phyloP scores from a whole-genome alignment of 2,113 vertebrate genomes.

The Aphyosemion australe region DNA sequence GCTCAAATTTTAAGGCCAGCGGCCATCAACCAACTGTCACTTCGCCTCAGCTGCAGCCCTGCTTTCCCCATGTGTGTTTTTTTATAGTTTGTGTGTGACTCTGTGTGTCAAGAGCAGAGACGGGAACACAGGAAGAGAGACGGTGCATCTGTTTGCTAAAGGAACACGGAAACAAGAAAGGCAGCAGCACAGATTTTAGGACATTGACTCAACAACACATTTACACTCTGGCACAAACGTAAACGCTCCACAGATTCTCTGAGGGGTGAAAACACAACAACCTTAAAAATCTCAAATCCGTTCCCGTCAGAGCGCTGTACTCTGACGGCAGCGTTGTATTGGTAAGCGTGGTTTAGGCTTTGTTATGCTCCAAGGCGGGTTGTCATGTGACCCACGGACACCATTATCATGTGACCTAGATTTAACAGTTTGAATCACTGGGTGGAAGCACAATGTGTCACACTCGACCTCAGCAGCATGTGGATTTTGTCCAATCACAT shows the following conservation, averaged over 20 bases:
- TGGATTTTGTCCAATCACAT: constrained; percentile 10
- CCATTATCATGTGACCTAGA: constrained; percentile 39
- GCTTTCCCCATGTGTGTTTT: constrained; percentile 22
- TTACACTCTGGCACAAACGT: background rate
- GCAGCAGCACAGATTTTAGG: background rate
- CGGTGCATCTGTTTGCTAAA: constrained; percentile 4
- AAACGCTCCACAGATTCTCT: too few species aligned
- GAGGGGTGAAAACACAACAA: too few species aligned
- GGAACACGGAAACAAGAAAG: background rate
- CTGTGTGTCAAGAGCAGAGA: constrained; percentile 10
- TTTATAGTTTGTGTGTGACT: constrained; percentile 16
- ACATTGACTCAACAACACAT: background rate
- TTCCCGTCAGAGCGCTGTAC: background rate
- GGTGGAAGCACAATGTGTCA: constrained; percentile 10
- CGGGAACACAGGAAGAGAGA: background rate
- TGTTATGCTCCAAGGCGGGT: constrained; percentile 20
- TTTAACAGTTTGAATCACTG: constrained; percentile 24
- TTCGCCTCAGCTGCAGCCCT: constrained; percentile 50
- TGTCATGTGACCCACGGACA: constrained; percentile 45
- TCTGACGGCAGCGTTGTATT: background rate
- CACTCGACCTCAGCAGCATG: constrained; percentile 5
- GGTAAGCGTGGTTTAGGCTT: background rate
- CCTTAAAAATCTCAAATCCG: background rate
- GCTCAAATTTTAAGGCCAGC: constrained; percentile 44
- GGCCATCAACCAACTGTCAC: constrained; percentile 70